These are phyloP conservation scores for Scleropages formosus DNA, from an alignment of 2,797 vertebrate species.

Conservation along the genomic window DNA sequence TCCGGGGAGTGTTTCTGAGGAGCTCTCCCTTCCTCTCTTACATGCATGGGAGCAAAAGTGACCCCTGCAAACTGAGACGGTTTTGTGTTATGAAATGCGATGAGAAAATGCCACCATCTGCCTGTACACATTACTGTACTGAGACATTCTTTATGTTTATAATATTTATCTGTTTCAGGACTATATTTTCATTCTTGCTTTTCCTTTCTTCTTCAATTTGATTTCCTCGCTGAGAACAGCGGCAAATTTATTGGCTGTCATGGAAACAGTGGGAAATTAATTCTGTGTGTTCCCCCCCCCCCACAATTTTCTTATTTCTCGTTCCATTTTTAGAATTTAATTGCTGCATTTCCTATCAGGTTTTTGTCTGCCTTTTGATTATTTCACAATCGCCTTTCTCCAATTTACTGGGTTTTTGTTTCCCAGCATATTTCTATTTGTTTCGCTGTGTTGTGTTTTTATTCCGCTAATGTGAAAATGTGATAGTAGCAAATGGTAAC, in stretches of 20 bases:
- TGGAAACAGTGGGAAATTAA: slow-evolving; percentile 34
- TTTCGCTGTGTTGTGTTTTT: slow-evolving; percentile 2
- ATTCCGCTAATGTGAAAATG: slow-evolving; percentile 25
- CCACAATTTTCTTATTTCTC: neutral
- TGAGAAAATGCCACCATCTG: slow-evolving; percentile 26
- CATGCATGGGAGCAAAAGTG: neutral
- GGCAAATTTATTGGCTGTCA: slow-evolving; percentile 34
- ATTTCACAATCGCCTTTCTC: slow-evolving; percentile 33
- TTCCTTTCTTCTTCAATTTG: slow-evolving; percentile 21
- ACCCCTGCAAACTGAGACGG: neutral
- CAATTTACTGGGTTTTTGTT: slow-evolving; percentile 25
- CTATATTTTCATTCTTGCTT: slow-evolving; percentile 27
- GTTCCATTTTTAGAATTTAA: slow-evolving; percentile 33
- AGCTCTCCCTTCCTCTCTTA: neutral
- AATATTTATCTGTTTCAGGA: slow-evolving; percentile 28
- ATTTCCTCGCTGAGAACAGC: slow-evolving; percentile 23
- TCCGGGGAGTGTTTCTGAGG: neutral
- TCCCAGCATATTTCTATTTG: slow-evolving; percentile 4
- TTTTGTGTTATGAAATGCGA: slow-evolving; percentile 18
- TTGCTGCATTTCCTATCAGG: slow-evolving; percentile 33
- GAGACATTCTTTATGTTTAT: neutral
- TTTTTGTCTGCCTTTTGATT: slow-evolving; percentile 32
- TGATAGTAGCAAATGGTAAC: neutral
- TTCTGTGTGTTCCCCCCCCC: slow-evolving; percentile 20
- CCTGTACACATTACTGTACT: slow-evolving; percentile 9